Evolutionary conservation across 2,113 vertebrate species (phyloP).

Genomic region (Aegithalos caudatus): DNA sequence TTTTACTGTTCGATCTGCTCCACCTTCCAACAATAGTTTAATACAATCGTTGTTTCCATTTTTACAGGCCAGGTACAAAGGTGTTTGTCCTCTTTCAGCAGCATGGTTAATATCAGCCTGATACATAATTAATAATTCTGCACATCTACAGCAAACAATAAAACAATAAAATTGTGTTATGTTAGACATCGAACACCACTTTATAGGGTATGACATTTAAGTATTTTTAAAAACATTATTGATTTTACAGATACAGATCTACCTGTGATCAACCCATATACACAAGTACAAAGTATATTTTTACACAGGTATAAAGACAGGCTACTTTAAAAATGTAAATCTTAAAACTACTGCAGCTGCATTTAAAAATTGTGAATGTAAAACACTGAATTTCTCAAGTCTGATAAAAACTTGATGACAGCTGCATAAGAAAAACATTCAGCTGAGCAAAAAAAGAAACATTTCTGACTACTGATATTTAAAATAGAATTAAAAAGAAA

Average conservation of each 20-base stretch:
- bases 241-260: background rate
- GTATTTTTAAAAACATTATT: background rate
- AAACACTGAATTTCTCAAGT: background rate
- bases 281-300: background rate
- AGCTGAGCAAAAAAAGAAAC: background rate
- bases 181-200: background rate
- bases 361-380: background rate
- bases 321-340: background rate
- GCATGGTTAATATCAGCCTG: conserved; percentile 81
- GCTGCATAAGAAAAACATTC: background rate
- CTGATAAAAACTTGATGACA: background rate
- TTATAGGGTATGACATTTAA: background rate
- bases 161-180: background rate
- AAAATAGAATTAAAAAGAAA: background rate
- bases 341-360: background rate
- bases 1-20: conserved; percentile 78
- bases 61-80: conserved; percentile 87
- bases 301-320: background rate
- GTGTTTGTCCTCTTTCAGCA: conserved; percentile 81
- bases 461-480: background rate
- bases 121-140: conserved; percentile 83
- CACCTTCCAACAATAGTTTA: conserved; percentile 80
- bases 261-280: background rate
- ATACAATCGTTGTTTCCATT: conserved; percentile 82
- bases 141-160: conserved; percentile 78